Conservation (phyloP, 2,113 vertebrate genomes). For the Mirounga angustirostris region DNA sequence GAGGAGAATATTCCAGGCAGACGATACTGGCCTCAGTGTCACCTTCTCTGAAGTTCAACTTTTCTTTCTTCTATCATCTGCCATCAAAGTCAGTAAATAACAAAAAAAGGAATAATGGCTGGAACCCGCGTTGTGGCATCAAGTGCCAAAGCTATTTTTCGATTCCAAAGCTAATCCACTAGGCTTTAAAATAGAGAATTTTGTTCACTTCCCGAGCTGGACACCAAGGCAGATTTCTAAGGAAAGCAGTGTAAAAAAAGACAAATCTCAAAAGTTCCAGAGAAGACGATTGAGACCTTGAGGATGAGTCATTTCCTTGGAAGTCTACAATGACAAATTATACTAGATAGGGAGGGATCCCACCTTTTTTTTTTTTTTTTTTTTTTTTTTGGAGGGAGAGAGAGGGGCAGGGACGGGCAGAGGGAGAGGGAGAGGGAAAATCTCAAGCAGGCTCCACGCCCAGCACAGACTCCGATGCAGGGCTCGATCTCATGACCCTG, state of each 20-base stretch:
- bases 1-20: not conserved
- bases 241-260: not conserved
- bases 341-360: not conserved
- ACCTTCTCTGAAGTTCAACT: not conserved
- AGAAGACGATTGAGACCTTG: not conserved
- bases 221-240: not conserved
- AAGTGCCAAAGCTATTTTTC: not conserved
- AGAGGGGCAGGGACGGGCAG: not conserved
- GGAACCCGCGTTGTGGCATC: not conserved
- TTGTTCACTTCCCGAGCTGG: not conserved
- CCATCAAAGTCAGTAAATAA: not conserved
- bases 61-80: not conserved
- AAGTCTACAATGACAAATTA: not conserved
- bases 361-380: not conserved
- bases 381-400: not conserved
- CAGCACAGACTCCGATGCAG: not conserved
- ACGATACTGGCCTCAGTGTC: not conserved
- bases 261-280: not conserved
- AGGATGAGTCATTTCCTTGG: not conserved
- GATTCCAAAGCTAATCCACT: not conserved
- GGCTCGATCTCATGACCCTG: not conserved
- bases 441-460: not conserved
- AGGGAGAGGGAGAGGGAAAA: not conserved
- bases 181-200: not conserved
- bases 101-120: not conserved